Conservation (phyloP, 2,888 invertebrate genomes). For the Monoplex corrugatus region DNA sequence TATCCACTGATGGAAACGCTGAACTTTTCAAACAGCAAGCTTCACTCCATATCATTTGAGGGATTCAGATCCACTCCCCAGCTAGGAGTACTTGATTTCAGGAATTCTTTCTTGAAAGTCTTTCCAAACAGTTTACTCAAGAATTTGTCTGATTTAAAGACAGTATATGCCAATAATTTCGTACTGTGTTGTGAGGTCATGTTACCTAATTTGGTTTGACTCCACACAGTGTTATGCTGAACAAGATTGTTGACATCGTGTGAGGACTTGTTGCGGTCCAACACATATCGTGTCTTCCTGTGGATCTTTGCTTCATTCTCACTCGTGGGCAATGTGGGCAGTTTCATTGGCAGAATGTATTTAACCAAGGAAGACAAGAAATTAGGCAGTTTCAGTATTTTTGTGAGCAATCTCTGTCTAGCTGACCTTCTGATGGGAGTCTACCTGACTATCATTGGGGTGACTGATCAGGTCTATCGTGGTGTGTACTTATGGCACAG, state of each 20-base stretch:
- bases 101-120: neutral
- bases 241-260: slow-evolving; percentile 33
- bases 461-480: slow-evolving; percentile 62
- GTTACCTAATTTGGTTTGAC: slow-evolving; percentile 30
- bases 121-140: neutral
- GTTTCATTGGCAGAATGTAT: slow-evolving; percentile 36
- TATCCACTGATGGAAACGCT: neutral
- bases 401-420: slow-evolving; percentile 51
- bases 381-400: slow-evolving; percentile 39
- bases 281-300: slow-evolving; percentile 35
- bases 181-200: slow-evolving; percentile 34
- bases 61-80: neutral
- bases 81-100: neutral
- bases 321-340: slow-evolving; percentile 34
- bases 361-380: neutral
- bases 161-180: neutral
- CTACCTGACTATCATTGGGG: slow-evolving; percentile 63
- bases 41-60: neutral
- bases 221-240: slow-evolving; percentile 10
- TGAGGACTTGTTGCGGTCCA: slow-evolving; percentile 37
- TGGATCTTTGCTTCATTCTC: slow-evolving; percentile 46
- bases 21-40: slow-evolving; percentile 4
- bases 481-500: slow-evolving; percentile 65
- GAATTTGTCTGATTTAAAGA: neutral
- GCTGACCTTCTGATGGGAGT: slow-evolving; percentile 64